These are phyloP conservation scores for Epirrita christyi DNA, from an alignment of 2,888 invertebrate species.

Conservation along the genomic window DNA sequence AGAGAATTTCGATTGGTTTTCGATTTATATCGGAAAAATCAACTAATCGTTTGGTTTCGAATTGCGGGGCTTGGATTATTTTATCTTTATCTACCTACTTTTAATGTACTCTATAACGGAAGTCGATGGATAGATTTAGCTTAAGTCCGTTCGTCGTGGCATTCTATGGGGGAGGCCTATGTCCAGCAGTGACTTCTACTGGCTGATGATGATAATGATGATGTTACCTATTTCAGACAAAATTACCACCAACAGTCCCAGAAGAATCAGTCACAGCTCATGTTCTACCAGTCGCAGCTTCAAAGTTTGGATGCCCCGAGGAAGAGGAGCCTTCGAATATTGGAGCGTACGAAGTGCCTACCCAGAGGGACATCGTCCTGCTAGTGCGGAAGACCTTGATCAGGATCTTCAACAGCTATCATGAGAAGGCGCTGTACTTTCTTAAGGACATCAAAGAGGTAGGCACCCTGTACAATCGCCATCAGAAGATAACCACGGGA, in stretches of 20 bases:
- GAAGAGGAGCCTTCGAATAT: conserved; percentile 55
- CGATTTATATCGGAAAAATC: too few relatives aligned
- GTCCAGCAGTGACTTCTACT: too few relatives aligned
- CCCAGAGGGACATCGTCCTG: conserved; percentile 58
- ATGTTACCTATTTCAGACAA: not conserved
- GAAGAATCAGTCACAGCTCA: conserved; percentile 1
- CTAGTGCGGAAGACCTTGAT: conserved; percentile 51
- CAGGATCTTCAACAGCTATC: conserved; percentile 55
- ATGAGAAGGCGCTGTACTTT: conserved; percentile 55
- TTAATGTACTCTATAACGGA: too few relatives aligned
- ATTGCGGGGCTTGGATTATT: too few relatives aligned
- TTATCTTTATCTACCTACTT: too few relatives aligned
- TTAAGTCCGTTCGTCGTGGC: too few relatives aligned
- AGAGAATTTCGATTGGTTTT: too few relatives aligned
- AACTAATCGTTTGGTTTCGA: too few relatives aligned
- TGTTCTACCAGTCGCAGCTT: conserved; percentile 13
- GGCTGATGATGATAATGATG: too few relatives aligned
- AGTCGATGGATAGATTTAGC: too few relatives aligned
- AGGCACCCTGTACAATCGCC: not conserved
- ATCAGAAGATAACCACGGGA: too few relatives aligned
- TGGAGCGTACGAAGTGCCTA: conserved; percentile 66
- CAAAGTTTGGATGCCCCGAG: conserved; percentile 53
- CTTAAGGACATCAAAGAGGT: conserved; percentile 67
- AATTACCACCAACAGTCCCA: conserved; percentile 7
- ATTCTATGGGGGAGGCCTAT: too few relatives aligned